These are phyloP conservation scores for Otolemur garnettii DNA, from an alignment of 2,113 vertebrate genomes.

Conservation along the genomic window DNA sequence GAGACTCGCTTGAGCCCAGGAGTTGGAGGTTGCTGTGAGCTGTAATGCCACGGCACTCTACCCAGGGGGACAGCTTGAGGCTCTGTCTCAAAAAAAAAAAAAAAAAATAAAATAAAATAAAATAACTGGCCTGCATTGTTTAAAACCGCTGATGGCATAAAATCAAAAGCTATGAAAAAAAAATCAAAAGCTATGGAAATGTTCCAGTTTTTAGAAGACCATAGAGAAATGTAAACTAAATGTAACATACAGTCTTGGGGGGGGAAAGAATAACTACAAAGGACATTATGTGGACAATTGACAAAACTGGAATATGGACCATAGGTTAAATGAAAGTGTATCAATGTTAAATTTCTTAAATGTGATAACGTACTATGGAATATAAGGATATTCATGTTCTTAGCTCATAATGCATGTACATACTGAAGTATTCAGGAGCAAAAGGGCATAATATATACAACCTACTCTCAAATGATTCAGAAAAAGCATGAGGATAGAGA, in stretches of 20 bases:
- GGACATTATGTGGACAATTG: background rate
- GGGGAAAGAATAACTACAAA: background rate
- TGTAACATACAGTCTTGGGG: background rate
- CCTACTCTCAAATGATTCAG: background rate
- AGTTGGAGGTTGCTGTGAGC: no score
- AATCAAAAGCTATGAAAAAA: background rate
- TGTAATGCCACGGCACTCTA: no score
- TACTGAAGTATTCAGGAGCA: background rate
- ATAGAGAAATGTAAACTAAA: background rate
- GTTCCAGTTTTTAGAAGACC: background rate
- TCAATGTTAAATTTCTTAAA: background rate
- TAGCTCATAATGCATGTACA: background rate
- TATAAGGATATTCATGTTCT: background rate
- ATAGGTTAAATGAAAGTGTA: background rate
- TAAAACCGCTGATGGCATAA: background rate
- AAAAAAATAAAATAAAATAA: background rate
- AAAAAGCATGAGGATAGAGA: background rate
- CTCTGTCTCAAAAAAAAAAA: no score
- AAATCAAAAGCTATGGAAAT: background rate
- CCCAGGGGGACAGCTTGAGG: no score
- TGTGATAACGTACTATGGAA: background rate
- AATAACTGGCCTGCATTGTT: background rate
- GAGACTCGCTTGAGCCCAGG: no score
- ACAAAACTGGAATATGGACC: background rate
- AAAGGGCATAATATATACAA: background rate